Evolutionary conservation across 2,888 invertebrate genomes (phyloP), one percentile per base, ranked within the genome.

Genomic region (Tupiocoris notatus): DNA sequence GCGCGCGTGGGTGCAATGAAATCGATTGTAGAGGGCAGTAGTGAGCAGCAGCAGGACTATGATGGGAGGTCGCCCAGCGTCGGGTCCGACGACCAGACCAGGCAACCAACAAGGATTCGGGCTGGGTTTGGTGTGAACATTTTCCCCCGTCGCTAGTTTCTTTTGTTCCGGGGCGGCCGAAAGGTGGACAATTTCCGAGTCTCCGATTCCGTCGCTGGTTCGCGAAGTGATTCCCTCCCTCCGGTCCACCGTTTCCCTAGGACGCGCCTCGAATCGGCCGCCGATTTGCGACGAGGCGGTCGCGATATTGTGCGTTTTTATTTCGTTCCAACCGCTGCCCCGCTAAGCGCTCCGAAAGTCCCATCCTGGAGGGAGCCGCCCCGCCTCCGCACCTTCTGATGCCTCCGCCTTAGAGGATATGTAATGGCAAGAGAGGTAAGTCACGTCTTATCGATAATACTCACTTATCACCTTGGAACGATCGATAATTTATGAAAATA

Each of bases 351-450:
- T 39, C 39, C 39, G 39, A 7, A 39, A 3, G 39, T 63, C 64
- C 64, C 75, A 66, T 39, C 73, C 62, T 63, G 73, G 73, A 73
- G 62, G 73, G 73, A 73, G 73, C 73, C 63, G 73, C 73, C 63
- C 73, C 73, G 73, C 73, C 73, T 62, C 73, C 73, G 73, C 73
- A 73, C 73, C 73, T 73, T 73, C 75, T 66, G 76, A 77, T 77
- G 77, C 77, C 77, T 64, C 77, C 77, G 39, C 71, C 77, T 73
- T 64, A 71, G 73, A 73, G 73, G 71, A 73, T 73, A 85, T 85
- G 85, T 86, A 84, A 86, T 86, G 86, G 86, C 86, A 85, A 86
- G 86, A 85, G 86, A 86, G 85, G 86, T 86, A 84, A 80, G 83
- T 79, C n/a, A n/a, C n/a, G n/a, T n/a, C n/a, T n/a, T n/a, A n/a